Evolutionary conservation across 2,113 vertebrate genomes (phyloP).

Genomic region (Cyanocitta stelleri): DNA sequence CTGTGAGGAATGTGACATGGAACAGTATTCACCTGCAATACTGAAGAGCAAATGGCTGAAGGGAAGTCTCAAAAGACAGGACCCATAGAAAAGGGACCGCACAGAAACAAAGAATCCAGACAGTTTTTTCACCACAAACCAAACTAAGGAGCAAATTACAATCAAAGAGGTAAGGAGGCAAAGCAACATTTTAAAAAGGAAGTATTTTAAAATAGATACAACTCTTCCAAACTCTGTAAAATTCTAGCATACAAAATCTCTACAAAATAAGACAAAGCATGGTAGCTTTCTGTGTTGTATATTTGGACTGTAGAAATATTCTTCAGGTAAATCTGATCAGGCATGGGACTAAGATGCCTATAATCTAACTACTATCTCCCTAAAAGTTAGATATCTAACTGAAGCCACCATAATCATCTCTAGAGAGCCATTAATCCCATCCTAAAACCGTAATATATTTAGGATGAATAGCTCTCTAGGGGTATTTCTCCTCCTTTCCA

Average conservation of each 20-base stretch:
- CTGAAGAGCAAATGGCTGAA: not conserved
- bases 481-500: slow-evolving; percentile 2
- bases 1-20: not conserved
- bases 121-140: not conserved
- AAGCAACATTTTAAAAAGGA: not conserved
- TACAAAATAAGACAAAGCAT: not conserved
- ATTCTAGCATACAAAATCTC: not conserved
- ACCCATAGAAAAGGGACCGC: not conserved
- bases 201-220: not conserved
- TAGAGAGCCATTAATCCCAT: slow-evolving; percentile 20
- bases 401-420: slow-evolving; percentile 24
- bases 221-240: not conserved
- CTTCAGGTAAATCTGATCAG: not conserved
- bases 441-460: slow-evolving; percentile 39
- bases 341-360: not conserved
- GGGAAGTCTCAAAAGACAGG: not conserved
- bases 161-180: not conserved
- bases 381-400: not conserved
- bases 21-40: not conserved
- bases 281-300: not conserved
- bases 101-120: not conserved
- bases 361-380: not conserved
- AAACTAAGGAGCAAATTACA: not conserved
- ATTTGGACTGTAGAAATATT: not conserved
- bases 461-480: slow-evolving; percentile 10